Base-by-base conservation (phyloP, 1,140 invertebrate species). In the Charaxes varanes region DNA sequence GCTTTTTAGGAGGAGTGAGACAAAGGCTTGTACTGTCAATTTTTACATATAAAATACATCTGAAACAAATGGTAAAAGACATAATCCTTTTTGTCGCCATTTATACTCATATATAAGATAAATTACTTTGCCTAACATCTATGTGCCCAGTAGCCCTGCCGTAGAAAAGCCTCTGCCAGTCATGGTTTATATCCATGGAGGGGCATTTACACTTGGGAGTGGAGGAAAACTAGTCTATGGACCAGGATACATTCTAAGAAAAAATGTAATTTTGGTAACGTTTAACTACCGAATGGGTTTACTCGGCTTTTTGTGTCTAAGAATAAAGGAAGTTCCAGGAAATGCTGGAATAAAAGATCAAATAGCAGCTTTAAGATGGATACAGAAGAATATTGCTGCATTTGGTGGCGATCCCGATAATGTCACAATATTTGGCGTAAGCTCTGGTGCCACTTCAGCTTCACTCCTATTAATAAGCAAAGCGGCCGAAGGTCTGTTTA, bases 211-310 rank as follows among this genome's bases (percentile, higher is more conserved):
- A 2, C 7, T 65, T 4, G 89, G 89, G n/a, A 84, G 85, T 22
- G 86, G 85, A 2, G 82, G 87, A 12, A 83, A 86, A 42, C 50
- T 76, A 5, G 5, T 87, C 0, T 88, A 85, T 31, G 82, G 87
- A 19, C 85, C 90, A 52, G 83, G 91, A 59, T 90, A 86, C 52
- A 56, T 92, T 3, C 59, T 91, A 8, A 86, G 88, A 31, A 83
- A 90, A 14, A 86, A 90, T 33, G 83, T 92, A 1, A 86, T 93
- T 23, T 27, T 93, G 7, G 89, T 92, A 1, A 89, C 88, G 2
- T 82, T 92, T 15, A 92, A 92, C 60, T 92, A 88, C 51, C 84
- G 91, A 53, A 62, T 91, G 15, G 90, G 89, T 12, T 77, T 84
- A 14, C 67, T 90, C 34, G 91, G 91, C 16, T 92, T 90, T 54